Evolutionary conservation across 2,113 vertebrate species (phyloP), one percentile per base, ranked within the genome.

Genomic region (Barnardius zonarius): DNA sequence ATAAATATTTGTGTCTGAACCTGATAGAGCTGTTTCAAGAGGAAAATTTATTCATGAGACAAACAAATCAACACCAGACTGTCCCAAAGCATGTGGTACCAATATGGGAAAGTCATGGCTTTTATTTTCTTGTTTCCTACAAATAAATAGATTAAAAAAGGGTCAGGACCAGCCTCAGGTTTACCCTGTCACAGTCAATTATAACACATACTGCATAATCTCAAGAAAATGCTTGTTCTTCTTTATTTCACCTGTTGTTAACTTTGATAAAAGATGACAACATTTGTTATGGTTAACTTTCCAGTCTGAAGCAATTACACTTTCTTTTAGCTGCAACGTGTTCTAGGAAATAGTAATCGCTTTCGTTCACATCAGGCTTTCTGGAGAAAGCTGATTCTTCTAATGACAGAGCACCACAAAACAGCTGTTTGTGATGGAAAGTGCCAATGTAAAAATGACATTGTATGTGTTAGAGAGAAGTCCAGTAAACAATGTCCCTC

Each of bases 211-310:
- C 27, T 51, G 62, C 39, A 68, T 51, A 90, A 72, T 63, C 51
- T 81, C 79, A 88, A 75, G 52, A 94, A 92, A 96, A 95, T 33
- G 18, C 15, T 83, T 43, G 44, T 72, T 49, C 28, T 70, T 80
- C 79, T 81, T 92, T 46, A 75, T 90, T 92, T 95, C 77, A 96
- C 86, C 95, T 95, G 85, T 91, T 97, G 91, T 96, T 95, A 79
- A 35, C 73, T 93, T 69, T 96, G 92, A 96, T 90, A 94, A 94
- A 93, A 94, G 69, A 95, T 88, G 79, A 88, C 93, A 96, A 79
- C 43, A 90, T 94, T 94, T 92, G 73, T 90, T 93, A 94, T 66
- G 66, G 73, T 95, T 96, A 94, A 75, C 76, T 93, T 93, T 86
- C 48, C 62, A 78, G 69, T 92, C 92, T 84, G 73, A 92, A 92